Base-by-base conservation (phyloP, 2,888 invertebrate genomes). In the Tachina grossa region DNA sequence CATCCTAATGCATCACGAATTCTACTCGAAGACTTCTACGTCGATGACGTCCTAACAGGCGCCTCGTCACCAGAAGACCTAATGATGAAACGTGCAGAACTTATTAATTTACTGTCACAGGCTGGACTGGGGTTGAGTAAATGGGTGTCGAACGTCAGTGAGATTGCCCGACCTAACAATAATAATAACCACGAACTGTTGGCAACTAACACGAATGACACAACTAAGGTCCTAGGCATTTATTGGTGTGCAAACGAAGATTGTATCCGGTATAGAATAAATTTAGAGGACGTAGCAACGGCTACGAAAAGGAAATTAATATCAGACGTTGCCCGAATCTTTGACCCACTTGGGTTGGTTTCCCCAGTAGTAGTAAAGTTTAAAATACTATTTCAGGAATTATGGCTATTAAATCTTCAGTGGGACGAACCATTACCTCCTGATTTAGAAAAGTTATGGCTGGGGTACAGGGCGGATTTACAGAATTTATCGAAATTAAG, bases 351-450 rank as follows among this genome's bases (percentile, higher is more conserved):
- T 19, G 80, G 75, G 0, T n/a, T 84, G 11, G 39, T 80, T n/a
- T 55, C 75, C 8, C 79, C 79, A 1, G 43, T 79, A n/a, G 51
- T 80, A 1, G 3, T 84, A 8, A 76, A 76, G 19, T 83, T 83
- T 19, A 75, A 79, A 22, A 71, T 76, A 10, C 41, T 80, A 31
- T 80, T 84, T 22, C 79, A 87, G 53, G 75, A 87, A n/a, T 55
- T 86, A 11, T 87, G 87, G 85, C 65, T 87, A 4, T 75, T 55
- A 2, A 86, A 80, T 3, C 39, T 87, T 5, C 10, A 14, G 8
- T 86, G 87, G 87, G 86, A 87, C 47, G 86, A 87, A 14, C 63
- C 65, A 19, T 57, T 86, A 41, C 87, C 85, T 19, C 14, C 45
- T 1, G 4, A 77, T 6, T 11, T 83, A 14, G 69, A 9, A 9